Conservation (phyloP, 2,797 vertebrate species). For the Tympanoctomys barrerae region DNA sequence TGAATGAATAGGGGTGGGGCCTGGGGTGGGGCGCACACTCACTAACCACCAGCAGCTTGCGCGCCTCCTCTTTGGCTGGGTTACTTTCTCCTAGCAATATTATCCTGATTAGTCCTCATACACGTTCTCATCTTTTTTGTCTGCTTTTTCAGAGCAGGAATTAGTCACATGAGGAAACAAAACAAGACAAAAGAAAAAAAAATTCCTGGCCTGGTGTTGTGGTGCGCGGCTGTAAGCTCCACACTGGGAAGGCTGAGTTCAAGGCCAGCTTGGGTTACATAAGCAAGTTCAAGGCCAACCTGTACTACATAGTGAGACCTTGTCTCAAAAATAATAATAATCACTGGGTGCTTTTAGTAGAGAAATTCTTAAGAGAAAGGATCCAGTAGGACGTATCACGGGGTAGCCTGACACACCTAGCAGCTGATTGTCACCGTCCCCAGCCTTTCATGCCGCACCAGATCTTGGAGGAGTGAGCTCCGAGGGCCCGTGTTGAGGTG, state of each 20-base stretch:
- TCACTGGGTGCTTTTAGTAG: background rate
- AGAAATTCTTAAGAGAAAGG: constrained; percentile 4
- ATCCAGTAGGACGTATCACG: background rate
- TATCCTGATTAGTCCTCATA: background rate
- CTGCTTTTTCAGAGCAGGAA: constrained; percentile 47
- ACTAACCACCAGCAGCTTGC: background rate
- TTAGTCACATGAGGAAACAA: constrained; percentile 6
- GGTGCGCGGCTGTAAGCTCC: too few species aligned
- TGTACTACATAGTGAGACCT: background rate
- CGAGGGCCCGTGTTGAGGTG: background rate
- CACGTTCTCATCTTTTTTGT: constrained; percentile 22
- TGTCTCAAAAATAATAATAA: background rate
- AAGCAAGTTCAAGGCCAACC: background rate
- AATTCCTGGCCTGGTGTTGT: background rate
- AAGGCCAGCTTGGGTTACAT: background rate
- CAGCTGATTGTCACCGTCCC: background rate
- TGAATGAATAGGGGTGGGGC: background rate
- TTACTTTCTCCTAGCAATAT: background rate
- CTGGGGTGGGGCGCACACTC: background rate
- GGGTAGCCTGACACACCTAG: background rate
- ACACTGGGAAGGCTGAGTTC: background rate
- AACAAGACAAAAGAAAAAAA: background rate
- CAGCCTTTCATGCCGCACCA: background rate
- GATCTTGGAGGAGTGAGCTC: background rate
- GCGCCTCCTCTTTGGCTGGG: background rate